Evolutionary conservation across 2,113 vertebrate species (phyloP).

Genomic region (mouse (Mus musculus)): GRCm39 chr12:52918001-52918500

Average conservation of each 20-base stretch:
- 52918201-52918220: not conserved
- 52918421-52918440: constrained; percentile 41
- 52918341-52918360: not conserved
- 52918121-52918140: not conserved
- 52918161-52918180: not conserved
- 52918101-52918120: not conserved
- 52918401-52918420: not conserved
- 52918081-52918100: not conserved
- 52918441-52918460: constrained; percentile 31
- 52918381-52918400: not conserved
- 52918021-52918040: not conserved
- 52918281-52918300: constrained; percentile 28
- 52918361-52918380: not conserved
- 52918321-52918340: constrained; percentile 27
- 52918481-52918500: constrained; percentile 38
- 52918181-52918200: not conserved
- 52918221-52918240: not conserved
- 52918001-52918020: not conserved
- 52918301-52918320: not conserved
- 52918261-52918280: not conserved
- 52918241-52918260: not conserved
- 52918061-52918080: not conserved
- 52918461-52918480: constrained; percentile 59
- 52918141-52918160: not conserved
- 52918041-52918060: not conserved